Evolutionary conservation across 2,888 invertebrate genomes (phyloP), one percentile per base, ranked within the genome.

Genomic region (Eilema depressum): DNA sequence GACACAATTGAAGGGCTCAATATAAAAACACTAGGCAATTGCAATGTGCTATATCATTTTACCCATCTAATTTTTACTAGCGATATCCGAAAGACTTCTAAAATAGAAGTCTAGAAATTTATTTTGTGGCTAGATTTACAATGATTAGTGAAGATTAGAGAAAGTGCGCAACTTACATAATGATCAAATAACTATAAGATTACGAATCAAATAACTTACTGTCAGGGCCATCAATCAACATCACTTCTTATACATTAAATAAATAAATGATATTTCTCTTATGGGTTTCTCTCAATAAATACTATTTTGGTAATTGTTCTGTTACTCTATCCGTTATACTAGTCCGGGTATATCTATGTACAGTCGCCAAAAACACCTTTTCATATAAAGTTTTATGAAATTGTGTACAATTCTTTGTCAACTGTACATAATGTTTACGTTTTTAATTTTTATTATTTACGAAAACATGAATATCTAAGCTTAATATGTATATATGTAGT

Each of bases 151-250:
- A n/a, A n/a, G n/a, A n/a, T n/a, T n/a, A n/a, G n/a, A n/a, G 53
- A 53, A 53, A 62, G 68, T 71, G 63, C 56, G 59, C 59, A 59
- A 26, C 59, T 53, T 53, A 53, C 53, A 53, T 53, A 53, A 53
- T n/a, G n/a, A 53, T 53, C 53, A n/a, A 53, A 53, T 53, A 53
- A 53, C 53, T 53, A 53, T 53, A 53, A 53, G 60, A 26, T 60
- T 25, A 28, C 60, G 60, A 60, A 66, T 33, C 14, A 28, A 62
- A 37, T 64, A 47, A 47, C 23, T 64, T 20, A 26, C 33, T 17
- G 28, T n/a, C 53, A 53, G 53, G n/a, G 53, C 53, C 53, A 53
- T 53, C 53, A 53, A 53, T 53, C 53, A 53, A 53, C 20, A 53
- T 53, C 53, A 53, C 53, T 53, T 53, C n/a, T 53, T 20, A 53